Evolutionary conservation across 2,888 invertebrate genomes (phyloP), one percentile per base, ranked within the genome.

Genomic region (Dioctria rufipes): DNA sequence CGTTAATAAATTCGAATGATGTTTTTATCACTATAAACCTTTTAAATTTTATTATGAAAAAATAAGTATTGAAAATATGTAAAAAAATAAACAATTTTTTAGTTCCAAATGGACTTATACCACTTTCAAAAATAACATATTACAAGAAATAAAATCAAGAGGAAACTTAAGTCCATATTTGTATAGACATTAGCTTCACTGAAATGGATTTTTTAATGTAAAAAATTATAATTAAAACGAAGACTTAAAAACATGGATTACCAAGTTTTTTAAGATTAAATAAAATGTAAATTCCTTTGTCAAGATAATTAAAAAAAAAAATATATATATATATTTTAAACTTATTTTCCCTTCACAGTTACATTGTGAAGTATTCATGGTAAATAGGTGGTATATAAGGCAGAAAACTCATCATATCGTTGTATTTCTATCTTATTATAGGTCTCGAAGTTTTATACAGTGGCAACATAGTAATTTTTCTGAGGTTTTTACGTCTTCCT

Each of bases 1-100:
- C 60, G 43, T 75, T 75, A 75, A 75, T 60, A 60, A 60, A 75
- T 58, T 75, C 58, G 61, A 42, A 42, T 75, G 42, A 75, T 60
- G 75, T 58, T 60, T 75, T 75, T 60, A 60, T 60, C 39, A 73
- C 58, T 75, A 54, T 66, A 66, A 37, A 66, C 43, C 67, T 67
- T 67, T 43, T 67, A 67, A 67, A 46, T 67, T 67, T 67, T 67
- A 43, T 43, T 67, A 67, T 67, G n/a, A 42, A 54, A 46, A 11
- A 71, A 49, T 71, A 71, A 25, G 40, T 6, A 67, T 65, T 42
- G n/a, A 67, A 67, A 67, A 42, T 67, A 67, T 46, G 39, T 54
- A 9, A 8, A 40, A 67, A 43, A 67, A 67, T n/a, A 67, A 67
- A 43, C 42, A 13, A 43, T 60, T 54, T 39, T 75, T 37, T 75